Base-by-base conservation (phyloP, 1,140 invertebrate species). In the Heliconius eleuchia region DNA sequence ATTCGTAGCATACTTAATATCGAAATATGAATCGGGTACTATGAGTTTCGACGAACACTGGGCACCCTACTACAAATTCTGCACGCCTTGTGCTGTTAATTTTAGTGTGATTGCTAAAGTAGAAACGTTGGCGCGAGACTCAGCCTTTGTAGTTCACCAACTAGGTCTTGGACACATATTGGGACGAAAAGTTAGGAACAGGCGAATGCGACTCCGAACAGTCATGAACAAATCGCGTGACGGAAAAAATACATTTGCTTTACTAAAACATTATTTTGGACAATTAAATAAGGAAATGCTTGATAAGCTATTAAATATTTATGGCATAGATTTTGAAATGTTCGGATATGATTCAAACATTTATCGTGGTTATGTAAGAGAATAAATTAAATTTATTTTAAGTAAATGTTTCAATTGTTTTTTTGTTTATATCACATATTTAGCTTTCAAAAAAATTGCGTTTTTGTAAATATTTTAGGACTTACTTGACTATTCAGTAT, bases 281-380 rank as follows among this genome's bases (percentile, higher is more conserved):
- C 95, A 96, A 83, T 90, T 97, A 66, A 93, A 96, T 77, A 92
- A 93, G 85, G 84, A 92, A 73, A 95, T 96, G 84, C 91, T 97
- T 46, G 85, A 95, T 79, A 93, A 95, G 86, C 92, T 97, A 83
- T 96, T 97, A 88, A 86, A 96, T 81, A 96, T 97, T 89, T 98
- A 97, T 89, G 95, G 95, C 84, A 93, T 96, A 70, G 97, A 97
- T 92, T 97, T 97, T 91, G 96, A 97, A 91, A 95, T 97, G 86
- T 97, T 96, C 84, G 95, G 95, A 80, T 97, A 97, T 87, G 92
- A 95, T 84, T 89, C 94, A 73, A 92, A 89, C 73, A 89, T 95
- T 80, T 96, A 96, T 92, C 95, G 94, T 84, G 87, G 87, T 77
- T 95, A 96, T 88, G 94, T 95, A 80, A 92, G 89, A 86, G 89